Percentiles rank a stretch among this genome's conserved stretches.
These are phyloP conservation scores for Cydia fagiglandana DNA, from an alignment of 1,140 invertebrate species.

Conservation along the genomic window DNA sequence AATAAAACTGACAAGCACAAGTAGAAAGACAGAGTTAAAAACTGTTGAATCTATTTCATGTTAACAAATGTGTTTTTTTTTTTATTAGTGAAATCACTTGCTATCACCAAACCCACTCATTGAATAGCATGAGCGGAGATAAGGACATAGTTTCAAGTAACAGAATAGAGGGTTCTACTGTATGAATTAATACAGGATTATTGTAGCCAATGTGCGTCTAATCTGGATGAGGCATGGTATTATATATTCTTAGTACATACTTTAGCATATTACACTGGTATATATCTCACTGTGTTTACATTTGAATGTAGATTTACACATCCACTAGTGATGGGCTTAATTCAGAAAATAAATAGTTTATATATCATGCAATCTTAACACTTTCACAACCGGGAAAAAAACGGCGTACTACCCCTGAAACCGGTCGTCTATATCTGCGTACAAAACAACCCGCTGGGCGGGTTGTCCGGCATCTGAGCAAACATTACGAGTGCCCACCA, in stretches of 20 bases:
- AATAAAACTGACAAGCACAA: too few species aligned
- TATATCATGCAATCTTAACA: conserved; percentile 16
- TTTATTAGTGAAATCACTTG: background rate
- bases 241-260: conserved; percentile 40
- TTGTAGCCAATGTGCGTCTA: conserved; percentile 68
- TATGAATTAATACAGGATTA: conserved; percentile 49
- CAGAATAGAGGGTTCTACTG: conserved; percentile 56
- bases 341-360: conserved; percentile 9
- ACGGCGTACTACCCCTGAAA: too few species aligned
- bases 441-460: too few species aligned
- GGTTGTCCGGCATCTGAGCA: too few species aligned
- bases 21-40: too few species aligned
- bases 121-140: background rate
- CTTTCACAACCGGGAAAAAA: too few species aligned
- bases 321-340: conserved; percentile 43
- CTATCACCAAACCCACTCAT: background rate
- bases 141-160: conserved; percentile 25
- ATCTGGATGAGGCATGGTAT: conserved; percentile 66
- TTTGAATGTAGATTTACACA: conserved; percentile 71
- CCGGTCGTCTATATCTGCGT: too few species aligned
- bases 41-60: background rate
- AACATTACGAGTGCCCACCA: too few species aligned
- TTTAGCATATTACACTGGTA: conserved; percentile 48
- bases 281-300: conserved; percentile 41
- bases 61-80: background rate